Evolutionary conservation across 2,888 invertebrate genomes (phyloP).

Genomic region (Limnephilus rhombicus): DNA sequence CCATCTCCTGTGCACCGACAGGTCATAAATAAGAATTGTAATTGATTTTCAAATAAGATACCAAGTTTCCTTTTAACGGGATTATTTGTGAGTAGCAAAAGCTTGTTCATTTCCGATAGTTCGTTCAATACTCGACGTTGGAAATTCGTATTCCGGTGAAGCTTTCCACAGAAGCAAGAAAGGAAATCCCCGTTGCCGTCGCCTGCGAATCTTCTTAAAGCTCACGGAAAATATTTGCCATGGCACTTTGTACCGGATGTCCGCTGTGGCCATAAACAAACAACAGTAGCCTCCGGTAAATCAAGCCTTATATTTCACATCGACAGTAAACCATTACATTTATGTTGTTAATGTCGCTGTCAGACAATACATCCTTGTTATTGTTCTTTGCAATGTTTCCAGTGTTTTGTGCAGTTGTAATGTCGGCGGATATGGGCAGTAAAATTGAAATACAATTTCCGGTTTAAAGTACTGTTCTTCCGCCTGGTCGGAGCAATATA

Average conservation of each 20-base stretch:
- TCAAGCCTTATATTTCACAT: slow-evolving; percentile 46
- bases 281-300: slow-evolving; percentile 53
- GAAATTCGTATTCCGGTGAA: slow-evolving; percentile 44
- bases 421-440: neutral
- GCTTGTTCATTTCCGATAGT: neutral
- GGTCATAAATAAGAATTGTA: neutral
- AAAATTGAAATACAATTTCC: slow-evolving; percentile 34
- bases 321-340: slow-evolving; percentile 28
- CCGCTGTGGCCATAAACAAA: slow-evolving; percentile 57
- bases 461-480: neutral
- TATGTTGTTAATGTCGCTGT: slow-evolving; percentile 24
- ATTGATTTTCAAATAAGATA: neutral
- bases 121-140: neutral
- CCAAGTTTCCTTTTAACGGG: neutral
- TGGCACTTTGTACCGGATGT: slow-evolving; percentile 61
- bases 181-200: neutral
- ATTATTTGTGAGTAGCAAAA: neutral
- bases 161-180: slow-evolving; percentile 36
- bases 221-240: slow-evolving; percentile 63
- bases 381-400: neutral
- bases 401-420: neutral
- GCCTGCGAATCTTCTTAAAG: slow-evolving; percentile 49
- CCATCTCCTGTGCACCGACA: neutral
- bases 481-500: neutral
- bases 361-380: slow-evolving; percentile 21